Percentiles rank a stretch among this genome's conserved stretches.
These are phyloP conservation scores for Xenentodon cancila DNA, from an alignment of 2,797 vertebrate genomes.

Conservation along the genomic window DNA sequence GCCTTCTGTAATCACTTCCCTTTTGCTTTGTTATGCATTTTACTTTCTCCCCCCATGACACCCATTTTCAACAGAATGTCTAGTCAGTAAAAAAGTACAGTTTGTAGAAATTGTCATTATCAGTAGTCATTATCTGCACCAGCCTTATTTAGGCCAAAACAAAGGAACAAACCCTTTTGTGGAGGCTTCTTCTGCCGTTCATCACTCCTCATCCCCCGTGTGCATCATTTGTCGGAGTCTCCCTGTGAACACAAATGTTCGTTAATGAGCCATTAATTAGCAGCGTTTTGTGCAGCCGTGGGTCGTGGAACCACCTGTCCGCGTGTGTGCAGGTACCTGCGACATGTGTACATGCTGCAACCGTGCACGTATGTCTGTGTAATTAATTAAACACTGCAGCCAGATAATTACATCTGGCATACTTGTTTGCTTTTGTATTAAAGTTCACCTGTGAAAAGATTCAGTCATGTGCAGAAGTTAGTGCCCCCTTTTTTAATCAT, in stretches of 20 bases:
- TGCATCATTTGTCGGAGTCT: constrained; percentile 50
- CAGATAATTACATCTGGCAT: constrained; percentile 29
- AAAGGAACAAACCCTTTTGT: not conserved
- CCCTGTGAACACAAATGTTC: constrained; percentile 27
- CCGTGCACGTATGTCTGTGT: constrained; percentile 12
- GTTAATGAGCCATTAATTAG: constrained; percentile 69
- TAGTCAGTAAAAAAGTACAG: too few relatives aligned
- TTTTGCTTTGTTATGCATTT: too few relatives aligned
- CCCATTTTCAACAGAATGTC: too few relatives aligned
- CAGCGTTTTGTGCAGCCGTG: constrained; percentile 34
- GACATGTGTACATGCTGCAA: constrained; percentile 49
- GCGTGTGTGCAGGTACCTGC: constrained; percentile 25
- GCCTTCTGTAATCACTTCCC: too few relatives aligned
- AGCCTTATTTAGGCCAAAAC: not conserved
- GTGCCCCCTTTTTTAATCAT: too few relatives aligned
- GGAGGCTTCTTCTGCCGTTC: constrained; percentile 27
- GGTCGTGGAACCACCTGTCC: constrained; percentile 58
- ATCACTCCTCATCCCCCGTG: constrained; percentile 53
- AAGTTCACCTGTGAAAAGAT: constrained; percentile 11
- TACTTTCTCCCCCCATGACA: too few relatives aligned
- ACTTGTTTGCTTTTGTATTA: constrained; percentile 30
- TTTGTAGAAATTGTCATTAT: too few relatives aligned
- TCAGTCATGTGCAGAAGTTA: not conserved
- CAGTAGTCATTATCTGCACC: too few relatives aligned
- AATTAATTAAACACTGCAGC: constrained; percentile 27